Base-by-base conservation (phyloP, 2,888 invertebrate genomes). In the Lepidocyrtoides sp. region DNA sequence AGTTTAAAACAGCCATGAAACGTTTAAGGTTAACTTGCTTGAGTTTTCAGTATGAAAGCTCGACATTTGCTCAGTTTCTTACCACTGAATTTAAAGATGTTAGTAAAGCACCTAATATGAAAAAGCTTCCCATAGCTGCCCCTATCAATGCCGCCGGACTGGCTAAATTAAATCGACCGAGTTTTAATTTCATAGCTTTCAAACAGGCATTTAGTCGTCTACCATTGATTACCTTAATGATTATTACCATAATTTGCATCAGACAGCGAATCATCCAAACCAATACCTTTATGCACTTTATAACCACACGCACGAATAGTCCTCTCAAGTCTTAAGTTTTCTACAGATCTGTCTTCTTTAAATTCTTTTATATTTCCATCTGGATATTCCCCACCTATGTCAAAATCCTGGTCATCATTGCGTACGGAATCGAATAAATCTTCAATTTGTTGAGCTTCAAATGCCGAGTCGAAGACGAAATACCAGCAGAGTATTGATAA, bases 261-360 rank as follows among this genome's bases (percentile, higher is more conserved):
- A 8, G n/a, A 29, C 36, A 83, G 2, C 1, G 48, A 14, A 0
- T 48, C 23, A 48, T 77, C 48, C 2, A 48, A 23, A 32, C 17
- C 32, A 12, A 51, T 44, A 32, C 32, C 36, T 4, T 23, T n/a
- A 17, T n/a, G n/a, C n/a, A 44, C 72, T 1, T 4, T 2, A 48
- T 60, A 48, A 3, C 87, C 87, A 87, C 87, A 87, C 2, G 87
- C 87, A 10, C 87, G 63, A 3, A 51, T 32, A n/a, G 87, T 87
- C 20, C 87, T 79, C 57, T 79, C 32, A 29, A 66, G 29, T 32
- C 87, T 44, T 36, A 87, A 51, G 0, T 60, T 36, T n/a, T 87
- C 87, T 20, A 20, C 2, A 1, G 79, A 36, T 4, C 72, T 26
- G 2, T 87, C 77, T 10, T 77, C 77, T 17, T 77, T 87, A 8